These are phyloP conservation scores for Crenichthys baileyi DNA, from an alignment of 2,797 vertebrate species.

Conservation along the genomic window DNA sequence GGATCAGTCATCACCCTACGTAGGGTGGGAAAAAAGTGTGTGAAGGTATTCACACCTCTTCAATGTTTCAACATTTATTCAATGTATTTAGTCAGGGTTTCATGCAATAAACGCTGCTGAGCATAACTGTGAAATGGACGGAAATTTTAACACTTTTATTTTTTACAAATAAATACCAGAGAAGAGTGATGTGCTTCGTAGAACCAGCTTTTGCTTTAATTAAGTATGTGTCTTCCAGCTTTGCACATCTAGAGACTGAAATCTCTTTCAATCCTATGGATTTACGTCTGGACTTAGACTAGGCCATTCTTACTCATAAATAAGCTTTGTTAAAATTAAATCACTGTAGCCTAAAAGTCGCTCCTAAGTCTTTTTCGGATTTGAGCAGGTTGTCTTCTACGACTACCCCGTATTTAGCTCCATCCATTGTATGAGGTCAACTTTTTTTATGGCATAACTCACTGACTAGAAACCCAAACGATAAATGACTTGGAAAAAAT, in stretches of 20 bases:
- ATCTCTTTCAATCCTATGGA: not conserved
- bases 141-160: not conserved
- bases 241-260: not conserved
- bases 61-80: not conserved
- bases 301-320: not conserved
- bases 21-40: too few relatives aligned
- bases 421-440: too few relatives aligned
- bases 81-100: not conserved
- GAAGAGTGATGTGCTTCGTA: not conserved
- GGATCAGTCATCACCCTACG: not conserved
- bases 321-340: not conserved
- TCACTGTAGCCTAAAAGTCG: not conserved
- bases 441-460: too few relatives aligned
- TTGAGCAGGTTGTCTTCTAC: not conserved
- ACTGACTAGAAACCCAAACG: too few relatives aligned
- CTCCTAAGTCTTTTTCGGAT: not conserved
- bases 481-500: too few relatives aligned
- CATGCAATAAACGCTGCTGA: not conserved
- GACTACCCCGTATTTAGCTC: too few relatives aligned
- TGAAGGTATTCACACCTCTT: not conserved
- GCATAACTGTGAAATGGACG: not conserved
- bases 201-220: not conserved
- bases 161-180: not conserved
- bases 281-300: not conserved
- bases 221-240: not conserved